phyloP scores from a whole-genome alignment of 2,113 vertebrate species.

The Pleuronectes platessa region DNA sequence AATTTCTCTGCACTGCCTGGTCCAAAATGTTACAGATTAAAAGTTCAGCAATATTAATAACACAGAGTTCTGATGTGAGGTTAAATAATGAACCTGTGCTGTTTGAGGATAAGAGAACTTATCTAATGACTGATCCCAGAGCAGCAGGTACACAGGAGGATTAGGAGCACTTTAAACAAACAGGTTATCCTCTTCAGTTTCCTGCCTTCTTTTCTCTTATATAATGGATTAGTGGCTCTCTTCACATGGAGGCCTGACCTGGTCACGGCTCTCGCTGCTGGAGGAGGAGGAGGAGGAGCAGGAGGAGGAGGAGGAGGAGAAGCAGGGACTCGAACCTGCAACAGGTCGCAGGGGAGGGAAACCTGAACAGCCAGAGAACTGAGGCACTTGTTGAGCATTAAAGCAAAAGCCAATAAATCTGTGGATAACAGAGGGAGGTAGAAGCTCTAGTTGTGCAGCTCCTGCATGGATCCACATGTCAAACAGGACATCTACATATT shows the following conservation, averaged over 20 bases:
- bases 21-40: too few relatives aligned
- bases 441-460: too few relatives aligned
- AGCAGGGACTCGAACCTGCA: neutral
- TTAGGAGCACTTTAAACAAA: slow-evolving; percentile 56
- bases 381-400: too few relatives aligned
- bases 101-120: neutral
- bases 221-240: slow-evolving; percentile 70
- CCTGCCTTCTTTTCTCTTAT: slow-evolving; percentile 70
- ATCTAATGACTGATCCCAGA: slow-evolving; percentile 2
- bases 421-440: too few relatives aligned
- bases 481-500: too few relatives aligned
- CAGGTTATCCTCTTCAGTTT: slow-evolving; percentile 55
- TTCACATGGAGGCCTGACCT: slow-evolving; percentile 58
- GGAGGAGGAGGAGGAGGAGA: too few relatives aligned
- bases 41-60: neutral
- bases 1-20: too few relatives aligned
- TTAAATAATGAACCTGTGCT: neutral
- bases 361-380: too few relatives aligned
- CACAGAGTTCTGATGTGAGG: neutral
- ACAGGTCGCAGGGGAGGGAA: neutral
- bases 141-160: slow-evolving; percentile 21
- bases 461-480: too few relatives aligned
- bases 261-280: neutral
- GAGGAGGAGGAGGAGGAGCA: neutral
- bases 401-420: too few relatives aligned